These are phyloP conservation scores for Orchestes rusci DNA, from an alignment of 2,888 invertebrate genomes.

Conservation along the genomic window DNA sequence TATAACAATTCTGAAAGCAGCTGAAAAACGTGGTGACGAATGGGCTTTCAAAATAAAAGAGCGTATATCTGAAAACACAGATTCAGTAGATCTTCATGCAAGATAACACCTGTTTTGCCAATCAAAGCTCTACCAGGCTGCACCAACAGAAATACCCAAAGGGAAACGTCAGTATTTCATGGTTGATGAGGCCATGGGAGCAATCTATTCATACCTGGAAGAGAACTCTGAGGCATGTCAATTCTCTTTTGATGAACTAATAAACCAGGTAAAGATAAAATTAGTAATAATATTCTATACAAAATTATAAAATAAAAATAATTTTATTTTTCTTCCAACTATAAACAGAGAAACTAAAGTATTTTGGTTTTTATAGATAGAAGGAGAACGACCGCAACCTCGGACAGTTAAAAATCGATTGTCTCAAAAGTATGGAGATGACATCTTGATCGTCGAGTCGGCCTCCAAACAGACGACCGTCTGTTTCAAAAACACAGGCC, in stretches of 20 bases:
- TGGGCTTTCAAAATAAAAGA: slow-evolving; percentile 16
- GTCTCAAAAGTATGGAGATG: slow-evolving; percentile 13
- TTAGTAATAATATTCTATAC: no score
- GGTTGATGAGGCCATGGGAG: slow-evolving; percentile 25
- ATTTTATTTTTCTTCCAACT: no score
- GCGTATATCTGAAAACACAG: slow-evolving; percentile 18
- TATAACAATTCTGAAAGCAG: slow-evolving; percentile 1
- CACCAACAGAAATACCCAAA: no score
- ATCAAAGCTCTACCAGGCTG: slow-evolving; percentile 16
- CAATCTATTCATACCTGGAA: slow-evolving; percentile 19
- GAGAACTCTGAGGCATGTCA: slow-evolving; percentile 27
- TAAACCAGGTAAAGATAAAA: no score
- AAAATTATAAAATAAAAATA: no score
- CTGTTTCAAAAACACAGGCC: slow-evolving; percentile 20
- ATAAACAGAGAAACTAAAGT: no score
- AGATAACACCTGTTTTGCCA: slow-evolving; percentile 19
- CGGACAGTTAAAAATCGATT: slow-evolving; percentile 14
- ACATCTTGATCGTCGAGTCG: background rate
- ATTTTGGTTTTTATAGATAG: no score
- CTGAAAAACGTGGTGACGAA: slow-evolving; percentile 5
- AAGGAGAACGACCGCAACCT: no score
- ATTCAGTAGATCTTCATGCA: slow-evolving; percentile 21
- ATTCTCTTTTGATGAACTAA: slow-evolving; percentile 24
- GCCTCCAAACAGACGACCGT: background rate
- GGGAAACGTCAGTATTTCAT: slow-evolving; percentile 11